Evolutionary conservation across 2,888 invertebrate species (phyloP), one percentile per base, ranked within the genome.

Genomic region (Linnaemya vulpina): DNA sequence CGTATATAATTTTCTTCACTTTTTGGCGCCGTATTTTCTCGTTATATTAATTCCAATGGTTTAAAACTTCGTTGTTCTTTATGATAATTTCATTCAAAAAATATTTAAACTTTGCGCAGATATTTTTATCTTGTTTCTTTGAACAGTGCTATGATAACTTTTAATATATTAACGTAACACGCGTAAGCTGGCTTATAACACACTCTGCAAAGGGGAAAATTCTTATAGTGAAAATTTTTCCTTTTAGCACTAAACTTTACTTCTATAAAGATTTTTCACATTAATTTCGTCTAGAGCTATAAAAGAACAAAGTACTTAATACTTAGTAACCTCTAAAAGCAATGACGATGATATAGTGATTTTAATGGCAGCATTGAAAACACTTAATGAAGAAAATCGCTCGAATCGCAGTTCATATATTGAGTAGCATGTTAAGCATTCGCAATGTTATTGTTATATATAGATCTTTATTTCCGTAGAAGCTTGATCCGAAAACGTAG

Each of bases 191-290:
- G 65, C 46, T 85, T 82, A 60, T 74, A 80, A 75, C 81, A 85
- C 85, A 81, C 81, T 74, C 74, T 81, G 80, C 84, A 62, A 65
- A 51, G 74, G 73, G 68, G 82, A 82, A 85, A 85, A 85, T 85
- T 85, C 84, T 81, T 76, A 85, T 81, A 81, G 81, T 84, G 84
- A 84, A 85, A 84, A 85, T 65, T 81, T 84, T 65, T 82, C 53
- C 71, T 77, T 81, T 80, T 77, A 67, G 77, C 77, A 62, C 58
- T 43, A 43, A 68, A 71, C 53, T 80, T 80, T 80, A 76, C 71
- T 73, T 84, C 74, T 43, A 40, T 84, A 58, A 67, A 79, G 78
- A 73, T 76, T 84, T 84, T 84, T 76, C 84, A 65, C 84, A 76
- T 49, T 63, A 70, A 75, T 79, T 76, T 75, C 65, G 60, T 49